A percentile compares a stretch with the other conserved stretches of the same genome.
Conservation (phyloP, 2,113 vertebrate genomes). For the Micromys minutus region DNA sequence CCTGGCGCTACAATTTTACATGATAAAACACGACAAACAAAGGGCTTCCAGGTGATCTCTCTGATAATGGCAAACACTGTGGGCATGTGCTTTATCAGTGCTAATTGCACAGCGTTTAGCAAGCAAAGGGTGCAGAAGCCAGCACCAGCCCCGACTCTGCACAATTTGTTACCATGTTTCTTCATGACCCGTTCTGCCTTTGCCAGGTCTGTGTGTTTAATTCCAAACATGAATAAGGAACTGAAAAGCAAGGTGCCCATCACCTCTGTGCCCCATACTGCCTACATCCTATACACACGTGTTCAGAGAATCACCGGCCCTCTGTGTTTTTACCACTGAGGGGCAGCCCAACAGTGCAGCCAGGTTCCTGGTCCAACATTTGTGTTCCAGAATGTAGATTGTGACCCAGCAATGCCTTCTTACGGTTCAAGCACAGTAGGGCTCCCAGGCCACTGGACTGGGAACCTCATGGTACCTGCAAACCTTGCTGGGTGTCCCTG, state of each 20-base stretch:
- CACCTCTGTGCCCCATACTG: neutral
- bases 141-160: neutral
- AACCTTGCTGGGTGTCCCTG: accelerated
- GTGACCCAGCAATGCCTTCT: accelerated
- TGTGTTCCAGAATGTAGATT: accelerated
- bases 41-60: accelerated
- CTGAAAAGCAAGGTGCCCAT: accelerated
- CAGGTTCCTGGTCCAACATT: neutral
- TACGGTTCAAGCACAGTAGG: accelerated
- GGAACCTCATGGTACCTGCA: no score
- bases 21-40: neutral
- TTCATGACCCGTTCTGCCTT: accelerated
- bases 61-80: no score
- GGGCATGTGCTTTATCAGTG: neutral
- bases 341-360: neutral
- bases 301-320: no score
- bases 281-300: accelerated
- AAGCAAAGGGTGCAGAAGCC: neutral
- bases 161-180: accelerated
- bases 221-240: neutral
- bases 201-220: neutral
- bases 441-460: neutral
- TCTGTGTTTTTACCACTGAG: no score
- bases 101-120: accelerated
- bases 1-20: accelerated